Evolutionary conservation across 2,797 vertebrate species (phyloP).

Genomic region (Rhadinocentrus ornatus): DNA sequence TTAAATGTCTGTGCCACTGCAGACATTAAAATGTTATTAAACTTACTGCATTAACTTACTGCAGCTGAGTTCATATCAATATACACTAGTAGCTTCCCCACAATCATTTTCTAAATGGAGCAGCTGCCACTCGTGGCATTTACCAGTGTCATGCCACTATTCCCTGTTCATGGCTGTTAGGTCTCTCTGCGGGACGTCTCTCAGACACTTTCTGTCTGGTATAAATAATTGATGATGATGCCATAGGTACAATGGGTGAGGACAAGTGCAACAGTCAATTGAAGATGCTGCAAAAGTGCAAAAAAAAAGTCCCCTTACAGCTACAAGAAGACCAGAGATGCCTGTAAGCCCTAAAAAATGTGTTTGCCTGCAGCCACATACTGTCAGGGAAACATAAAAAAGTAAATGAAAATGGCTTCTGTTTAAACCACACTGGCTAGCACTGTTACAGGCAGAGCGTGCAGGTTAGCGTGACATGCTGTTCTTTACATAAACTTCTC

Average conservation of each 20-base stretch:
- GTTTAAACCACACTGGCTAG: constrained; percentile 73
- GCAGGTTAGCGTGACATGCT: constrained; percentile 55
- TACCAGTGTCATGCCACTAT: constrained; percentile 49
- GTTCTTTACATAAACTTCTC: constrained; percentile 35
- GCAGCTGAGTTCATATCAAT: constrained; percentile 73
- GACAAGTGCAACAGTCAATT: constrained; percentile 63
- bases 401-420: constrained; percentile 66
- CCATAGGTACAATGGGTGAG: constrained; percentile 61
- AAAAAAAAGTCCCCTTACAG: constrained; percentile 55
- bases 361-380: constrained; percentile 74
- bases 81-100: constrained; percentile 57
- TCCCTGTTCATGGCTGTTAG: constrained; percentile 57
- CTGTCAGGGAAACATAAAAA: constrained; percentile 67
- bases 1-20: constrained; percentile 73
- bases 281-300: constrained; percentile 55
- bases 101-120: constrained; percentile 70
- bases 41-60: constrained; percentile 77
- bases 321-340: constrained; percentile 49
- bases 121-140: constrained; percentile 51
- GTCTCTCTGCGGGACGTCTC: constrained; percentile 68
- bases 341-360: constrained; percentile 66
- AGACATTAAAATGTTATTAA: constrained; percentile 85
- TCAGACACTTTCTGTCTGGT: constrained; percentile 61
- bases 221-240: constrained; percentile 75
- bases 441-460: constrained; percentile 71